Evolutionary conservation across 37 sponge, comb jelly and placozoan genomes (phyloP).

Genomic region (Diacarnus erythraeanus): DNA sequence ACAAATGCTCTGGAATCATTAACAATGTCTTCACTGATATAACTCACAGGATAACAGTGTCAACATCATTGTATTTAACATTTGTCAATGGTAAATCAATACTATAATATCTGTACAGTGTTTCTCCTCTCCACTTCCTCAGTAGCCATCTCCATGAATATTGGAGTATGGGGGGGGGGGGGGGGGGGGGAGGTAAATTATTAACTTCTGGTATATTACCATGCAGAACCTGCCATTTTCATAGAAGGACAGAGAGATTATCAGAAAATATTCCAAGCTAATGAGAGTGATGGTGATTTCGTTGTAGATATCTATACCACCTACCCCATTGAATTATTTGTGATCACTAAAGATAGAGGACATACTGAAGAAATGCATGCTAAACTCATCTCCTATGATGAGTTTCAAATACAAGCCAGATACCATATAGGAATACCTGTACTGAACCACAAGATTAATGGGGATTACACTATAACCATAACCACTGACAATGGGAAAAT

Average conservation of each 20-base stretch:
- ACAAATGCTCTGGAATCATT: neutral
- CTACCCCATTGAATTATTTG: neutral
- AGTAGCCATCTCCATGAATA: too few species aligned
- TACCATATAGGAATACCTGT: conserved; percentile 25
- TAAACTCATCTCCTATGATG: neutral
- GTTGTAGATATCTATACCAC: conserved; percentile 17
- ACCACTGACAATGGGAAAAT: conserved; percentile 11
- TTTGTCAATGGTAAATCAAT: neutral
- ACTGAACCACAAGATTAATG: neutral
- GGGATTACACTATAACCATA: conserved; percentile 19
- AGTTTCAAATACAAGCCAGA: neutral
- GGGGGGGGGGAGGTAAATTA: neutral
- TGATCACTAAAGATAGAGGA: neutral
- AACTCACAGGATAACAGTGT: neutral
- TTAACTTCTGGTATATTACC: neutral
- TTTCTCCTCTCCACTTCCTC: too few species aligned
- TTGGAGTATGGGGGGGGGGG: too few species aligned
- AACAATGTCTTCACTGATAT: neutral
- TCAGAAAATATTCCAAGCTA: neutral
- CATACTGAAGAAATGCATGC: neutral
- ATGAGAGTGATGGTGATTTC: conserved; percentile 1
- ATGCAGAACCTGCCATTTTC: neutral
- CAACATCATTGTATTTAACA: neutral
- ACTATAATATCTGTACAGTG: too few species aligned
- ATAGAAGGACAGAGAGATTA: neutral